Evolutionary conservation across 2,888 invertebrate genomes (phyloP), one percentile per base, ranked within the genome.

Genomic region (Dorcus parallelipipedus): DNA sequence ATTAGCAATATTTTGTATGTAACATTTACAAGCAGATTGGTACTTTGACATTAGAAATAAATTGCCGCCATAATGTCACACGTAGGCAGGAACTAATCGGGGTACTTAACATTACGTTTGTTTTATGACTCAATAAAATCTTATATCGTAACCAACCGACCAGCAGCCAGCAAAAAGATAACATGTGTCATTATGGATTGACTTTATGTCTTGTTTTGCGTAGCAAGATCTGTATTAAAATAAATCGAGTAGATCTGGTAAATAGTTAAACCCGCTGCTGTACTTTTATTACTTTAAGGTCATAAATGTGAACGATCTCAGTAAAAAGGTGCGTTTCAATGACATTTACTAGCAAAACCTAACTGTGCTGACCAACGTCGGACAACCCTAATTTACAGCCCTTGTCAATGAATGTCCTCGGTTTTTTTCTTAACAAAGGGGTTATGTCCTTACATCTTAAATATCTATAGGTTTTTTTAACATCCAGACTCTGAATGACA

Each of bases 351-450:
- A 33, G 26, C 6, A 33, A 20, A 33, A 33, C 26, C 26, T 45
- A 45, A 45, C 45, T 23, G 45, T 45, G 6, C 45, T 45, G 39
- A 49, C 45, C 49, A 41, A 43, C 42, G 59, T 56, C 57, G 58
- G 64, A 61, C 67, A 67, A 64, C 64, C 67, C 65, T 63, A 59
- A 66, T 69, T 71, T 69, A 71, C 70, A 70, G 69, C 64, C 67
- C 69, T 66, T 67, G 61, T 60, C 59, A 60, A 63, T 66, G 58
- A 50, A 49, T 60, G 64, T 61, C 62, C 59, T 66, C 62, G 60
- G 64, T 54, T 63, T 59, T 61, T 62, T 45, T 41, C n/a, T 47
- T 60, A 52, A 65, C 64, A 67, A 68, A 69, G 69, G 70, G 69
- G 69, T 71, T 70, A 66, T 61, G 45, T 52, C 55, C 57, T 57